Evolutionary conservation across 2,888 invertebrate genomes (phyloP).

Genomic region (Podabrus alpinus): DNA sequence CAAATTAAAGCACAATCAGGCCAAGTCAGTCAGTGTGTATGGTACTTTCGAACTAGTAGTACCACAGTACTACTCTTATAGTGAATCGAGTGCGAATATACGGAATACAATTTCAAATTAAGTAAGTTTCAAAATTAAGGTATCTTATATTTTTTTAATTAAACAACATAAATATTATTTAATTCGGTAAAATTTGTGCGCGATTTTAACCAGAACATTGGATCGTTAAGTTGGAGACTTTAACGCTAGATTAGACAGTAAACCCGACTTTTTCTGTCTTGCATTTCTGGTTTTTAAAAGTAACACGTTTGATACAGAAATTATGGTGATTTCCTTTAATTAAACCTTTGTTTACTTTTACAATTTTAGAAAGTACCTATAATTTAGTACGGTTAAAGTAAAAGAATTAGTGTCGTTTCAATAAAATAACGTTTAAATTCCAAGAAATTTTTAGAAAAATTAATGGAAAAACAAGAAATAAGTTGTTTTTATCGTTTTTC

Average conservation of each 20-base stretch:
- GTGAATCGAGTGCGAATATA: neutral
- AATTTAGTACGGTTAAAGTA: neutral
- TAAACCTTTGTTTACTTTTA: neutral
- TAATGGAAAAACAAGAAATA: too few species aligned
- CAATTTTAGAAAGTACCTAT: neutral
- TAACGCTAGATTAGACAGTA: conserved; percentile 6
- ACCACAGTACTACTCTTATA: conserved; percentile 5
- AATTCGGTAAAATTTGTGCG: neutral
- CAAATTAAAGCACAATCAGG: conserved; percentile 54
- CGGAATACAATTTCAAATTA: neutral
- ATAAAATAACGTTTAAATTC: neutral
- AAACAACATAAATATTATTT: neutral
- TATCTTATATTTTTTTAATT: neutral
- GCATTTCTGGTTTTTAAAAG: neutral
- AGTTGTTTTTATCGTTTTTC: neutral
- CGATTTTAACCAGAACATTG: neutral
- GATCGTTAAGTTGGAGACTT: conserved; percentile 6
- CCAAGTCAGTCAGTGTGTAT: conserved; percentile 49
- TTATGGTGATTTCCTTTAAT: neutral
- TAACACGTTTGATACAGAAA: neutral
- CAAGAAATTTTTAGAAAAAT: neutral
- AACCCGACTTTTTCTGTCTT: conserved; percentile 3
- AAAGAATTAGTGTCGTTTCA: neutral
- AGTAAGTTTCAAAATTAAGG: neutral
- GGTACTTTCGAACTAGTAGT: conserved; percentile 15